Evolutionary conservation across 2,113 vertebrate species (phyloP), one percentile per base, ranked within the genome.

Genomic region (Dissostichus mawsoni): DNA sequence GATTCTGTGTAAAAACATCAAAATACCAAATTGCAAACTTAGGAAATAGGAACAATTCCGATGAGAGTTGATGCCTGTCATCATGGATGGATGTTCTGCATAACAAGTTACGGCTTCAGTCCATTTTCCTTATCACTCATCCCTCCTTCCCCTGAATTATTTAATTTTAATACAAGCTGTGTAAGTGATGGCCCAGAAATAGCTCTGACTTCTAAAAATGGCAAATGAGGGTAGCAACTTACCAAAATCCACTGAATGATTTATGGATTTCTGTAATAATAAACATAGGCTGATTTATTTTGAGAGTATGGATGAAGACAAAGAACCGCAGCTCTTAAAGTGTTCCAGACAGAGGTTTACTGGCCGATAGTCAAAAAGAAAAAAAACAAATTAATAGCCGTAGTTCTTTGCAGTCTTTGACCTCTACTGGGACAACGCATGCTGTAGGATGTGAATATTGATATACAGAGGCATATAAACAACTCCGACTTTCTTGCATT

Each of bases 141-240:
- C 73, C 57, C 80, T 77, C 47, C 48, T 25, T 78, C 45, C 48
- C 25, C 78, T 92, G 79, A 93, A 93, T 90, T 81, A 94, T 92
- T 93, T 83, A 93, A 78, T 76, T 77, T 88, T 76, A 81, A 87
- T 78, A 85, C 78, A 76, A 74, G 71, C 74, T 72, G 74, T 48
- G 77, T 87, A 87, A 90, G 86, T 82, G 78, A 59, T 48, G 74
- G 65, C 67, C 67, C 87, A 66, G 74, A 92, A 93, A 93, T 92
- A 94, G 90, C 88, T 87, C 63, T 59, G n/a, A 23, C 79, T 73
- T 90, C 90, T 94, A 92, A 94, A 92, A 91, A 82, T 66, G 90
- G 91, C 82, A 76, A 80, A 68, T 45, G 69, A 88, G 85, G 81
- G 50, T 73, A 86, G 67, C 76, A 65, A 90, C 89, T 84, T 89